Evolutionary conservation across 2,113 vertebrate species (phyloP), one percentile per base, ranked within the genome.

Genomic region (Trachemys scripta): DNA sequence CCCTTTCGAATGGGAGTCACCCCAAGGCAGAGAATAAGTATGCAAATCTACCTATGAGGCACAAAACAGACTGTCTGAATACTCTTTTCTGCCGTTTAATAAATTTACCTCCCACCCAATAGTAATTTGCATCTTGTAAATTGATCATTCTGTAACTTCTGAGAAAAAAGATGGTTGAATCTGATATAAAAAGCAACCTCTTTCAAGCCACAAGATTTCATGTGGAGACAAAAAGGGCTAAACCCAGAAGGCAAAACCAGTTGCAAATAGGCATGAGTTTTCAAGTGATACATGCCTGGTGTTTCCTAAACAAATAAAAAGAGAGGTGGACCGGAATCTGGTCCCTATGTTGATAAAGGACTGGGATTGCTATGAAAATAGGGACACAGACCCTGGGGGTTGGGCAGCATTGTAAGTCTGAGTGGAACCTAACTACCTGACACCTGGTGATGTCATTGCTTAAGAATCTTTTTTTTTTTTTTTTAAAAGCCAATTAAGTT

Each of bases 11-110:
- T 19, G 56, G 81, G 83, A 96, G 88, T 94, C 93, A 80, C 96
- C 96, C 92, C 96, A 93, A 96, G 95, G 95, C 91, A 90, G 90
- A 96, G 94, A 97, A 97, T 95, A 93, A 87, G 75, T 82, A 97
- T 97, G 96, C 96, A 97, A 97, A 97, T 96, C 25, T 51, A 91
- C 82, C 54, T 69, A 65, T 53, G 69, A 95, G 96, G 91, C 92
- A 95, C 96, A 82, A 97, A 96, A 97, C 89, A 91, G 96, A 91
- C 65, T 13, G 42, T 90, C 94, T 86, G 94, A 96, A 81, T 92
- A 84, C 85, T 88, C 85, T 75, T 96, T 94, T 96, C 92, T 94
- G 92, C 57, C 81, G 49, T 57, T 84, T 69, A 86, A 1, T 2
- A 82, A 85, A 80, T 97, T 95, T 95, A 87, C 91, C 94, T 97